Conservation (phyloP, 2,113 vertebrate genomes). For the Athene noctua region DNA sequence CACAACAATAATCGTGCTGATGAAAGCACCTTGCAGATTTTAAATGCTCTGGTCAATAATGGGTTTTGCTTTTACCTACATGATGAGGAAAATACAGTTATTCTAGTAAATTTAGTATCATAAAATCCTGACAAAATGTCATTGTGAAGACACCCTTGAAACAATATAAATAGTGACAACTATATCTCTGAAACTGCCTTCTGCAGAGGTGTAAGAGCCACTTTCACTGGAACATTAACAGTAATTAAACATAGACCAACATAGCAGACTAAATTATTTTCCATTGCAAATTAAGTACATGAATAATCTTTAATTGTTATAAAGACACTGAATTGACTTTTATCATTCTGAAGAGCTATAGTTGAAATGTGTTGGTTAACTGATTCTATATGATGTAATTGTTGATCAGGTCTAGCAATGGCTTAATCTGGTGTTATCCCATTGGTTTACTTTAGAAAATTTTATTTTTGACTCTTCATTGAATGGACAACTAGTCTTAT, state of each 20-base stretch:
- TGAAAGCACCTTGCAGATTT: not conserved
- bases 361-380: not conserved
- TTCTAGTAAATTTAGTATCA: not conserved
- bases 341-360: not conserved
- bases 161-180: not conserved
- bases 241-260: not conserved
- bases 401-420: not conserved
- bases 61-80: fast-evolving
- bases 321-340: not conserved
- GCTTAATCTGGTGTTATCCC: not conserved
- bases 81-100: not conserved
- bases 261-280: not conserved
- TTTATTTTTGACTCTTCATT: not conserved
- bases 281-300: not conserved
- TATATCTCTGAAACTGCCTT: not conserved
- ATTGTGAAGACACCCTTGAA: not conserved
- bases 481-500: not conserved
- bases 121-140: not conserved
- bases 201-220: not conserved
- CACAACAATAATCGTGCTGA: not conserved
- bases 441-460: not conserved
- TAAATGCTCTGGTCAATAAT: not conserved
- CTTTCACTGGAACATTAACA: not conserved
- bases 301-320: not conserved
- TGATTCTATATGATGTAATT: not conserved